phyloP scores from a whole-genome alignment of 2,113 vertebrate genomes.

The Muscicapa adusta region DNA sequence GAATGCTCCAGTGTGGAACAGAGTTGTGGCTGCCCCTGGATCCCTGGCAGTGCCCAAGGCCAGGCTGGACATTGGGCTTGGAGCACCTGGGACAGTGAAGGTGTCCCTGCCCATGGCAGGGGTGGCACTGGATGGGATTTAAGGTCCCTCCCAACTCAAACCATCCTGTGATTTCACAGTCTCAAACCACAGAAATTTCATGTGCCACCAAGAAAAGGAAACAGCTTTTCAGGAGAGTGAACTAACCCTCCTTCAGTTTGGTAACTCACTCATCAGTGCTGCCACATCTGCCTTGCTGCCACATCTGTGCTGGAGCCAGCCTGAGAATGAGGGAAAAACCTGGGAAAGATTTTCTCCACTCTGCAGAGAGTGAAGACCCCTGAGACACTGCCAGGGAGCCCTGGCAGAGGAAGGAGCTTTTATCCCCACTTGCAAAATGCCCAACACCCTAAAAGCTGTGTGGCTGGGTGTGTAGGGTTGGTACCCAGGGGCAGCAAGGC shows the following conservation, averaged over 20 bases:
- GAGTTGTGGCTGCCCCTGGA: not conserved
- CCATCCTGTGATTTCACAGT: not conserved
- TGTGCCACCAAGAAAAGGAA: not conserved
- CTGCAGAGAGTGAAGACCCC: not conserved
- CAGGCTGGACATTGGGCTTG: not conserved
- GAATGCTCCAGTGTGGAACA: fast-evolving
- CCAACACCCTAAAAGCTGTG: not conserved
- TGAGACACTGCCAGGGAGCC: not conserved
- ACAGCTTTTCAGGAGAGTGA: not conserved
- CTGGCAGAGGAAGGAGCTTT: not conserved
- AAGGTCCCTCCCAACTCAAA: not conserved
- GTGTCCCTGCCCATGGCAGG: not conserved
- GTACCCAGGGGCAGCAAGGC: not conserved
- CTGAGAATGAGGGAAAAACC: not conserved
- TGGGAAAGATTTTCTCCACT: not conserved
- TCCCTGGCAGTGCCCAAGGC: not conserved
- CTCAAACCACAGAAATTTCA: not conserved
- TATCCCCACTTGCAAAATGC: not conserved
- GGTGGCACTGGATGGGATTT: fast-evolving
- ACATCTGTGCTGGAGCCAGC: fast-evolving
- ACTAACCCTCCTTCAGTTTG: not conserved
- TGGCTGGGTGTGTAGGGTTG: not conserved
- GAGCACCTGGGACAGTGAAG: fast-evolving
- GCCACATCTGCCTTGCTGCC: not conserved
- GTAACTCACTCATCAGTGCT: not conserved